A percentile compares a stretch with the other conserved stretches of the same genome.
Evolutionary conservation across 2,888 invertebrate genomes (phyloP).

Genomic region (Lycaena phlaeas): DNA sequence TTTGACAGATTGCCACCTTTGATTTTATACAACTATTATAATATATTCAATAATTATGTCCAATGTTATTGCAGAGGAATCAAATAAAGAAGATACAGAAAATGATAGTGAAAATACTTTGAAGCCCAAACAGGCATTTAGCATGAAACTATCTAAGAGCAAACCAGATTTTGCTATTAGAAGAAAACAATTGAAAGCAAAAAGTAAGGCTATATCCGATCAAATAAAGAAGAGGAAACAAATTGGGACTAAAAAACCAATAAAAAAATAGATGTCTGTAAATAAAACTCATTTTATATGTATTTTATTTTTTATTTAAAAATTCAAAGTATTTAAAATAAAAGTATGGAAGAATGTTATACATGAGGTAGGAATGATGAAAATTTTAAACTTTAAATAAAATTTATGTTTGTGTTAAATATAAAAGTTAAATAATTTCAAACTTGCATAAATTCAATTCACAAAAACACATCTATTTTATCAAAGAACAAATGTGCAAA

Average conservation of each 20-base stretch:
- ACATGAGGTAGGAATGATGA: constrained; percentile 3
- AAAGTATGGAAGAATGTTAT: background rate
- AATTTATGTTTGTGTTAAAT: too few relatives aligned
- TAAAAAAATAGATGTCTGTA: constrained; percentile 28
- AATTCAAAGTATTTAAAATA: constrained; percentile 4
- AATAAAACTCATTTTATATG: constrained; percentile 14
- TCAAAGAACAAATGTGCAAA: too few relatives aligned
- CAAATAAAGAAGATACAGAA: constrained; percentile 29
- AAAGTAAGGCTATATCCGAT: constrained; percentile 58
- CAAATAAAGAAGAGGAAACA: constrained; percentile 62
- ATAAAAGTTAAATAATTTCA: too few relatives aligned
- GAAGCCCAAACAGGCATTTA: constrained; percentile 28
- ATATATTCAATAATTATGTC: too few relatives aligned
- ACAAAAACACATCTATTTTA: too few relatives aligned
- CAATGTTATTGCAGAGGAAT: constrained; percentile 39
- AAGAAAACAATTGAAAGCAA: constrained; percentile 61
- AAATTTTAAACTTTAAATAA: too few relatives aligned
- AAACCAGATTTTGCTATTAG: constrained; percentile 59
- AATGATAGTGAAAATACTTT: constrained; percentile 25
- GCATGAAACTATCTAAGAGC: constrained; percentile 39
- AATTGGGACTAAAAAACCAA: constrained; percentile 47
- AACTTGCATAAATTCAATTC: too few relatives aligned
- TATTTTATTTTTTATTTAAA: constrained; percentile 9
- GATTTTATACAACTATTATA: too few relatives aligned
- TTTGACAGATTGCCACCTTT: too few relatives aligned